phyloP scores from a whole-genome alignment of 2,113 vertebrate species.

The Catharus fuscescens region DNA sequence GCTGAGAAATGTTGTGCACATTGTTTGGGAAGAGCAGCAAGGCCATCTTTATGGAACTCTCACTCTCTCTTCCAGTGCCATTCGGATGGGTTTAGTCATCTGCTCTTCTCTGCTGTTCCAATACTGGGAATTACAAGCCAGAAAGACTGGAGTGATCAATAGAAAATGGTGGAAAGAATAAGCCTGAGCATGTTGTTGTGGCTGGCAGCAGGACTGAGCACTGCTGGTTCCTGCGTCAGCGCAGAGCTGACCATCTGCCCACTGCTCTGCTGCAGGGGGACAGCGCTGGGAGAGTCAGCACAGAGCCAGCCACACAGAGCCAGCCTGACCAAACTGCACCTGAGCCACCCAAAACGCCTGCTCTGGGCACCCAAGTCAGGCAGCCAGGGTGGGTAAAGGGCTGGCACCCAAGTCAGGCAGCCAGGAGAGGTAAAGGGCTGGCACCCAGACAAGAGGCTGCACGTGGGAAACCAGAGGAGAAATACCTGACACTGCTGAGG shows the following conservation, averaged over 20 bases:
- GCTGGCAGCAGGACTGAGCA: constrained; percentile 10
- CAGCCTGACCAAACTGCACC: background rate
- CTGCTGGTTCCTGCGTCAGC: constrained; percentile 15
- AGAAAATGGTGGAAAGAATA: background rate
- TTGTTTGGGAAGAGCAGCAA: background rate
- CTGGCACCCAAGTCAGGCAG: background rate
- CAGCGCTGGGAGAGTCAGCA: background rate
- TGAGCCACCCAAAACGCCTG: background rate
- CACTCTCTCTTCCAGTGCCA: background rate
- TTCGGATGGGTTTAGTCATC: background rate
- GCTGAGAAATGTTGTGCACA: background rate
- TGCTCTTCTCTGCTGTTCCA: background rate
- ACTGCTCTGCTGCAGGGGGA: background rate
- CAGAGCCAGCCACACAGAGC: background rate
- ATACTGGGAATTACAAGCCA: background rate
- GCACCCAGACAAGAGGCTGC: background rate
- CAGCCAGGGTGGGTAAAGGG: background rate
- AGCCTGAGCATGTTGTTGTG: constrained; percentile 43
- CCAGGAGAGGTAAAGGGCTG: background rate
- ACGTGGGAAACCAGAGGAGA: background rate
- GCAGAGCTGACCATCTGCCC: constrained; percentile 45
- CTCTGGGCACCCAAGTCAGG: fast-evolving
- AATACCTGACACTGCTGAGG: background rate
- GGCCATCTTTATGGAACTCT: background rate
- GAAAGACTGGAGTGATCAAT: constrained; percentile 26